Base-by-base conservation (phyloP, 2,888 invertebrate species). In the Colostygia pectinataria region DNA sequence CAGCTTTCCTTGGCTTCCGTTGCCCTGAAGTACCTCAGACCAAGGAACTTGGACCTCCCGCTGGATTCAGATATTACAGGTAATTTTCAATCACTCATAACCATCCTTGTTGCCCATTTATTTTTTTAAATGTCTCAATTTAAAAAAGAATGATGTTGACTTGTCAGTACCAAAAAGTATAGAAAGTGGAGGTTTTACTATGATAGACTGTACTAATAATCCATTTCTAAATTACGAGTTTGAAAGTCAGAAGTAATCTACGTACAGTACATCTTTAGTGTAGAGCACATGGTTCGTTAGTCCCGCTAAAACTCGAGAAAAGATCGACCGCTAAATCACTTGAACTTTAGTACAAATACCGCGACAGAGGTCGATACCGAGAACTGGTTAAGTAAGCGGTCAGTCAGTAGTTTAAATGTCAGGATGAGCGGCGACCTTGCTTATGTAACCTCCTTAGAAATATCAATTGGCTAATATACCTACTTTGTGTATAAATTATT, bases 1-100 rank as follows among this genome's bases (percentile, higher is more conserved):
- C 83, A 94, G 94, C 93, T 31, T 95, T 91, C 86, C 91, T 97
- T 40, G 95, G 96, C 6, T 97, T 96, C 90, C 91, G 91, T 8
- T 97, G 97, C 69, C 97, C 97, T 0, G 91, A 90, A n/a, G 85
- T 91, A 5, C 90, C 90, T 0, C 63, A 59, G 15, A 74, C 82
- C 23, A 80, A 63, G 56, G 91, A 87, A 57, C 83, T 83, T 44
- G 91, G 80, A 9, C 77, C 78, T 18, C 88, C 80, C n/a, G 83
- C 80, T 23, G 90, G 88, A 9, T 90, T 59, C 75, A 82, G 86
- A 74, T 89, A 71, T 60, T 91, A 86, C 77, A 84, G 84, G 90
- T 90, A 70, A 59, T 1, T 38, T 27, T 18, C 18, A 4, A 3
- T 18, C 18, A 18, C 18, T 20, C 6, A 6, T 20, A 5, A 20